Conservation (phyloP, 2,113 vertebrate genomes). For the Myrmophylax atrothorax region DNA sequence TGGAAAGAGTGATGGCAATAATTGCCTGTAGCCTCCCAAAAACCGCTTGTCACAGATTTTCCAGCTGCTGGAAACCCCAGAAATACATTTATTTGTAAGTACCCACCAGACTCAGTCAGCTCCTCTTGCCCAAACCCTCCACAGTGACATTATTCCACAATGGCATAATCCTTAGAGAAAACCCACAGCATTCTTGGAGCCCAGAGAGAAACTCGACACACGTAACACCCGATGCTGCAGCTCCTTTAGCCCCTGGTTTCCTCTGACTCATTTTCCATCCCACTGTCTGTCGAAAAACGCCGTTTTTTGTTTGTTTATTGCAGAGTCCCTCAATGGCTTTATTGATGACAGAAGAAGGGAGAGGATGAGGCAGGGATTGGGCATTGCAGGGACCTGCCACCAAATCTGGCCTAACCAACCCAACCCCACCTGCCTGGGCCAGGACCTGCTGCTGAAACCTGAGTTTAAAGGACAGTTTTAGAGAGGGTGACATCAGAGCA, state of each 20-base stretch:
- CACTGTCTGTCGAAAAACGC: constrained; percentile 11
- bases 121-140: constrained; percentile 46
- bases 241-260: constrained; percentile 3
- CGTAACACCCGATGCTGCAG: constrained; percentile 43
- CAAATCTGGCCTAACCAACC: background rate
- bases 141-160: constrained; percentile 64
- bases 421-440: background rate
- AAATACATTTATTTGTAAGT: background rate
- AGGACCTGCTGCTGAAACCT: background rate
- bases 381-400: background rate
- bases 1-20: constrained; percentile 32
- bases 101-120: constrained; percentile 39
- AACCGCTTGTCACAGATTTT: constrained; percentile 32
- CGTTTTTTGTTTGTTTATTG: constrained; percentile 37
- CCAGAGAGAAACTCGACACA: constrained; percentile 7
- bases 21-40: background rate
- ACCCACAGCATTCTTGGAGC: constrained; percentile 66
- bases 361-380: background rate
- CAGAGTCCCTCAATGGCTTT: constrained; percentile 22
- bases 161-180: constrained; percentile 57
- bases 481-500: fast-evolving
- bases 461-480: background rate
- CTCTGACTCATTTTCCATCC: constrained; percentile 72
- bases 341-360: background rate
- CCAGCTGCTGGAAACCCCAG: background rate